Conservation (phyloP, 2,113 vertebrate genomes). For the Sisor rabdophorus region DNA sequence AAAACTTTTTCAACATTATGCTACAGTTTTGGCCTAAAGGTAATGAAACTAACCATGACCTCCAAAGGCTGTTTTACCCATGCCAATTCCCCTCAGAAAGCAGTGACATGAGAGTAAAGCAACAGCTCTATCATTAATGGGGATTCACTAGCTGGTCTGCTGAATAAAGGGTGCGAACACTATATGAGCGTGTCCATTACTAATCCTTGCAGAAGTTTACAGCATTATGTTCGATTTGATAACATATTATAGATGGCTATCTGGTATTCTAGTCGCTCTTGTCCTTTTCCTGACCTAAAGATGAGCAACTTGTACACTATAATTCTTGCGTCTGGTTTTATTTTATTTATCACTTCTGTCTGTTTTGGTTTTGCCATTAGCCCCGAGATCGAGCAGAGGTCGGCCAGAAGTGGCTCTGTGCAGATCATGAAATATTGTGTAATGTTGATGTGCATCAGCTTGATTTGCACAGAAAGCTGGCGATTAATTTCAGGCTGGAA, state of each 20-base stretch:
- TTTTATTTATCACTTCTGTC: slow-evolving; percentile 31
- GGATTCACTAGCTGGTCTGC: too few species aligned
- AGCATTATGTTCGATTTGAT: slow-evolving; percentile 17
- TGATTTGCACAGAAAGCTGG: background rate
- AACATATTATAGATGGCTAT: background rate
- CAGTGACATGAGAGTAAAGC: too few species aligned
- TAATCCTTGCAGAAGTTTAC: background rate
- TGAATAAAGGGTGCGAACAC: background rate
- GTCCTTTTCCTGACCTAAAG: slow-evolving; percentile 60
- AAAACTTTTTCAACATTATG: too few species aligned
- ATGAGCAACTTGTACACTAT: slow-evolving; percentile 59
- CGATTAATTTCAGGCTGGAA: slow-evolving; percentile 3
- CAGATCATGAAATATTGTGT: slow-evolving; percentile 41
- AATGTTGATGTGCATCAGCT: slow-evolving; percentile 24
- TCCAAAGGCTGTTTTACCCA: background rate
- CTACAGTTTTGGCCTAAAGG: background rate
- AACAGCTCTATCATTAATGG: too few species aligned
- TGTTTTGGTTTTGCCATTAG: slow-evolving; percentile 52
- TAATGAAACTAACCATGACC: background rate
- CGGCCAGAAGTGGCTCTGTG: slow-evolving; percentile 44
- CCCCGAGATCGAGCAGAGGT: slow-evolving; percentile 44
- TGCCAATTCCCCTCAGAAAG: background rate
- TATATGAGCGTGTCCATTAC: background rate
- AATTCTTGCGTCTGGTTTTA: slow-evolving; percentile 55
- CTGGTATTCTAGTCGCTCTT: slow-evolving; percentile 44